These are phyloP conservation scores for Sclerurus mexicanus DNA, from an alignment of 2,113 vertebrate genomes.

Conservation along the genomic window DNA sequence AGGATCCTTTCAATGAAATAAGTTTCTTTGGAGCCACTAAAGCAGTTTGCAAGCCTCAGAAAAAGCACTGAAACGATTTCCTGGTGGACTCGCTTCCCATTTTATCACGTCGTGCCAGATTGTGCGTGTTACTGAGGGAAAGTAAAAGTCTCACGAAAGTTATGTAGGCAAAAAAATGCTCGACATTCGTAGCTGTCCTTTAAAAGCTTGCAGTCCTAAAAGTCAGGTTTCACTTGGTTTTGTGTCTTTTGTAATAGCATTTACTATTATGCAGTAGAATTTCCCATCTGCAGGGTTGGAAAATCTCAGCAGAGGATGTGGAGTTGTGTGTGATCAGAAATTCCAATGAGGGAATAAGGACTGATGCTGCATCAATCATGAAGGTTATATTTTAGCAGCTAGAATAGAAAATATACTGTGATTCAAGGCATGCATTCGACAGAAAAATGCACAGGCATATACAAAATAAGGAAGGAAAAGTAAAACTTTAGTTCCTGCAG, in stretches of 20 bases:
- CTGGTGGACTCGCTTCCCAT: not conserved
- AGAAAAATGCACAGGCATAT: not conserved
- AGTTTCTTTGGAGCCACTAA: not conserved
- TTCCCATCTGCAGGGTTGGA: not conserved
- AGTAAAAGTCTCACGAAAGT: not conserved
- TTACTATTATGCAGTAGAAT: not conserved
- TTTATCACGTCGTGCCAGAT: not conserved
- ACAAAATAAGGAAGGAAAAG: not conserved
- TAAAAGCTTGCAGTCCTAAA: not conserved
- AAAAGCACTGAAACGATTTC: not conserved
- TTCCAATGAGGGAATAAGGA: not conserved
- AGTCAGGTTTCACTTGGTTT: not conserved
- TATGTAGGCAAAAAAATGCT: not conserved
- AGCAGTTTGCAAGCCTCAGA: not conserved
- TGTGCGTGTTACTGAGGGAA: not conserved
- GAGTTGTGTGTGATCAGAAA: not conserved
- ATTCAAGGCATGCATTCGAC: not conserved
- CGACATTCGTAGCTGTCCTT: not conserved
- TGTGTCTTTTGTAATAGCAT: not conserved
- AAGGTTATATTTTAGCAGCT: not conserved
- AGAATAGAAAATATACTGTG: not conserved
- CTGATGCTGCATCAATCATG: not conserved
- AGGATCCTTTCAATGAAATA: not conserved
- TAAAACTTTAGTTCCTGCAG: not conserved
- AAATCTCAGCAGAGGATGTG: not conserved